Evolutionary conservation across 2,888 invertebrate species (phyloP), one percentile per base, ranked within the genome.

Genomic region (Scaptodrosophila latifasciaeformis): DNA sequence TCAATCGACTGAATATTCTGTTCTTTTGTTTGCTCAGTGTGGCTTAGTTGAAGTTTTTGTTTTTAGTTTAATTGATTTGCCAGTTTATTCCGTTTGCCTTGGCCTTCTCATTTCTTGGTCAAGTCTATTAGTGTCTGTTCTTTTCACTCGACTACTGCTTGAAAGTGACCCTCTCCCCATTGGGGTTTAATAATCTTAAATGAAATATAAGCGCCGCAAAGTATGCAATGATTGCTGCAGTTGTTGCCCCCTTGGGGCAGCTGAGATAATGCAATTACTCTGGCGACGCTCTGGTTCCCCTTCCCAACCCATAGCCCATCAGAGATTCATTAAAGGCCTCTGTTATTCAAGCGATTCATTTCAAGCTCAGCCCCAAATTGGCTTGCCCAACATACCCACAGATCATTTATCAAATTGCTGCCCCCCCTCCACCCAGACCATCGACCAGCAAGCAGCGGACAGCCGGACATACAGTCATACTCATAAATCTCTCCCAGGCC

Each of bases 21-120:
- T n/a, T n/a, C n/a, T n/a, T n/a, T n/a, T n/a, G n/a, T n/a, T n/a
- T n/a, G n/a, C n/a, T n/a, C n/a, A n/a, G n/a, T 51, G 60, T 59
- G 62, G 47, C 59, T 37, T 46, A 59, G 57, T 54, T 49, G 57
- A 43, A 43, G 64, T 62, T 56, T 71, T 69, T 74, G 67, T 71
- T 69, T n/a, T 56, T 63, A 65, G 54, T 70, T 75, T 75, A 75
- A 75, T 75, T 75, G 78, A 75, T 75, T 75, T 65, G 65, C 55
- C 65, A 58, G 21, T 46, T 49, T 49, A 3, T 9, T 31, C 27
- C 21, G n/a, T 37, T 15, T 40, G 17, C 13, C 27, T 21, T 17
- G 45, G 24, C 10, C 17, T 31, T 46, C 21, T 31, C 19, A 15
- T 44, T 44, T 15, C 30, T 44, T 39, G 44, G 46, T 18, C 27